Conservation (phyloP, 2,888 invertebrate genomes). For the Callosobruchus maculatus region DNA sequence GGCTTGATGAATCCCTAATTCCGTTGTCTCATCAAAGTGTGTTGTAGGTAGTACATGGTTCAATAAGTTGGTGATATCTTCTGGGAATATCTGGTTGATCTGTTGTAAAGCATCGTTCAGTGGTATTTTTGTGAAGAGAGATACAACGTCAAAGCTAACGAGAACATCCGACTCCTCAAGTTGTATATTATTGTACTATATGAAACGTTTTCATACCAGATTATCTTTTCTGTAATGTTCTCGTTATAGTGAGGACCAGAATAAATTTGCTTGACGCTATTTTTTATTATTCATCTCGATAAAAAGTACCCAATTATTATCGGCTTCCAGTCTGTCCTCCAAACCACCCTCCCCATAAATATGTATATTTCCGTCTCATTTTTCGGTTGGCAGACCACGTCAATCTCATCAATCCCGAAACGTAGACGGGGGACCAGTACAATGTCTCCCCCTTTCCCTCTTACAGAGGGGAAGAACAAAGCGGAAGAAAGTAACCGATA, state of each 20-base stretch:
- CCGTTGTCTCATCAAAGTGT: too few relatives aligned
- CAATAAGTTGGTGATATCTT: too few relatives aligned
- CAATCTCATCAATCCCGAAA: not conserved
- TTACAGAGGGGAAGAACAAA: not conserved
- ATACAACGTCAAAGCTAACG: too few relatives aligned
- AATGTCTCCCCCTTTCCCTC: not conserved
- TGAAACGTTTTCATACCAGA: too few relatives aligned
- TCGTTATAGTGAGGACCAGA: not conserved
- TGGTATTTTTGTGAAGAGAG: too few relatives aligned
- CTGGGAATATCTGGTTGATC: too few relatives aligned
- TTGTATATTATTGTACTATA: too few relatives aligned
- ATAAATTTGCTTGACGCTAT: not conserved
- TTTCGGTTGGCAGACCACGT: not conserved
- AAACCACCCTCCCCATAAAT: not conserved
- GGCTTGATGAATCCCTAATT: too few relatives aligned
- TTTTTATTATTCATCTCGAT: not conserved
- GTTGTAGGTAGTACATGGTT: too few relatives aligned
- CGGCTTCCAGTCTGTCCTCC: not conserved
- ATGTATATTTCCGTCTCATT: not conserved
- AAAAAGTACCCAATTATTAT: not conserved
- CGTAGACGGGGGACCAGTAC: not conserved
- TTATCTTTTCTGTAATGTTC: too few relatives aligned
- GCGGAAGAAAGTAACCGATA: not conserved
- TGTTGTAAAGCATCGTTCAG: too few relatives aligned
- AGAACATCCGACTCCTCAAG: too few relatives aligned